Evolutionary conservation across 35 echinoderm and acorn worm species (phyloP).

Genomic region (Strongylocentrotus purpuratus): DNA sequence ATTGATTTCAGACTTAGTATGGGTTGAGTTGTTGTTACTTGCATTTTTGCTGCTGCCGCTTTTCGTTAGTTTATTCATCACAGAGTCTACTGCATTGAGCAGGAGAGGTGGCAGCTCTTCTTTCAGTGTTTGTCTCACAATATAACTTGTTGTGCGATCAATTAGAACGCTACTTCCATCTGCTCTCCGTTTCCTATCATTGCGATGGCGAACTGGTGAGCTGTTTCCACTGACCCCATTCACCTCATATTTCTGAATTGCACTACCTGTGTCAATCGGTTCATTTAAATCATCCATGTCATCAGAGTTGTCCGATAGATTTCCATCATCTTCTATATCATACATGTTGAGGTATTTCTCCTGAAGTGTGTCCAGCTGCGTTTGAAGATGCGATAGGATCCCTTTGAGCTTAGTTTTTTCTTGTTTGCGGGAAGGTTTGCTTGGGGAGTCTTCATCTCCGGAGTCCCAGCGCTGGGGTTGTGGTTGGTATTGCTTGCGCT

Average conservation of each 20-base stretch:
- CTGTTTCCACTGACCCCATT: conserved; percentile 7
- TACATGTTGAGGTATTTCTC: conserved; percentile 92
- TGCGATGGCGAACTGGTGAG: not conserved
- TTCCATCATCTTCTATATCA: conserved; percentile 85
- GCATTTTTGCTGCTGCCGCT: conserved; percentile 31
- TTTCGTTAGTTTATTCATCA: conserved; percentile 65
- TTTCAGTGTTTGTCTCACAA: conserved; percentile 65
- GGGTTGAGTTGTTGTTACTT: conserved; percentile 54
- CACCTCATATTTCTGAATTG: conserved; percentile 70
- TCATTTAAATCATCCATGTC: conserved; percentile 91
- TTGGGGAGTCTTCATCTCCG: conserved; percentile 42
- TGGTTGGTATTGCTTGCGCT: conserved; percentile 88
- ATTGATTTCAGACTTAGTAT: conserved; percentile 46
- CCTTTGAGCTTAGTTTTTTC: conserved; percentile 74
- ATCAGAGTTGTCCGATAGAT: conserved; percentile 64
- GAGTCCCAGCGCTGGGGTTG: conserved; percentile 72
- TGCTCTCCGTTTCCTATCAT: conserved; percentile 45
- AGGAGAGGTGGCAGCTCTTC: conserved; percentile 66
- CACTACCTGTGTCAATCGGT: conserved; percentile 69
- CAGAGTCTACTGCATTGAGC: conserved; percentile 65
- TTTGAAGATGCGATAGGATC: conserved; percentile 80
- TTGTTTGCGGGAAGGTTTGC: conserved; percentile 55
- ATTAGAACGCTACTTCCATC: conserved; percentile 50
- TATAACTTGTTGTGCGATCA: conserved; percentile 26
- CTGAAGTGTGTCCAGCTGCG: conserved; percentile 86